Evolutionary conservation across 2,113 vertebrate species (phyloP).

Genomic region (Pterophyllum scalare): DNA sequence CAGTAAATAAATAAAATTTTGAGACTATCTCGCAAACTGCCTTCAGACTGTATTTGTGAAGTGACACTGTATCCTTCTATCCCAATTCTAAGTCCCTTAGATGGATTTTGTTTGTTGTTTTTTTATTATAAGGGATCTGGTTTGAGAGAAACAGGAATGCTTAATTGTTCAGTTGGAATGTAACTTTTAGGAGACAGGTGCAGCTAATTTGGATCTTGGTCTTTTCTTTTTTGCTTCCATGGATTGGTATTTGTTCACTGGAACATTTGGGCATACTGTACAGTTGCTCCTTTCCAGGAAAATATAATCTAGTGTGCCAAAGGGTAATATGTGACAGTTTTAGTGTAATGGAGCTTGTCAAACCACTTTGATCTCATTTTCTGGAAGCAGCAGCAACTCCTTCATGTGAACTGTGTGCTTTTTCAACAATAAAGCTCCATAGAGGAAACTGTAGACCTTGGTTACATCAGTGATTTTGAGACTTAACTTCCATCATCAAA

Average conservation of each 20-base stretch:
- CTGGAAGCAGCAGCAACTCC: background rate
- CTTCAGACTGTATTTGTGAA: background rate
- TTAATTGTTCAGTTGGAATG: background rate
- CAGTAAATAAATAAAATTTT: background rate
- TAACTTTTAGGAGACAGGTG: background rate
- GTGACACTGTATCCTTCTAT: background rate
- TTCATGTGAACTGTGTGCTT: background rate
- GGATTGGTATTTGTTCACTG: conserved; percentile 34
- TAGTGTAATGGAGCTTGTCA: background rate
- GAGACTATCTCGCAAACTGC: background rate
- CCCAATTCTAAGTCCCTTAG: background rate
- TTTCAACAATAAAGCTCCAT: background rate
- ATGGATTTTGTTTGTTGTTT: background rate
- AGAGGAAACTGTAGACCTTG: conserved; percentile 2
- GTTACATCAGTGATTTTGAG: background rate
- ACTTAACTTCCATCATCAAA: background rate
- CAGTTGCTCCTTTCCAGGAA: conserved; percentile 11
- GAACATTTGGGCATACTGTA: conserved; percentile 29
- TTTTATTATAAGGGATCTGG: background rate
- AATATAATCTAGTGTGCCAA: background rate
- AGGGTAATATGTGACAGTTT: conserved; percentile 5
- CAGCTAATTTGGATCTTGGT: conserved; percentile 59
- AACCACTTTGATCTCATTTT: conserved; percentile 8
- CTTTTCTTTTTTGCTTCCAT: conserved; percentile 32
- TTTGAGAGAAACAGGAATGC: background rate